phyloP scores from a whole-genome alignment of 2,797 vertebrate species.

The Odontamblyopus lacepedii region DNA sequence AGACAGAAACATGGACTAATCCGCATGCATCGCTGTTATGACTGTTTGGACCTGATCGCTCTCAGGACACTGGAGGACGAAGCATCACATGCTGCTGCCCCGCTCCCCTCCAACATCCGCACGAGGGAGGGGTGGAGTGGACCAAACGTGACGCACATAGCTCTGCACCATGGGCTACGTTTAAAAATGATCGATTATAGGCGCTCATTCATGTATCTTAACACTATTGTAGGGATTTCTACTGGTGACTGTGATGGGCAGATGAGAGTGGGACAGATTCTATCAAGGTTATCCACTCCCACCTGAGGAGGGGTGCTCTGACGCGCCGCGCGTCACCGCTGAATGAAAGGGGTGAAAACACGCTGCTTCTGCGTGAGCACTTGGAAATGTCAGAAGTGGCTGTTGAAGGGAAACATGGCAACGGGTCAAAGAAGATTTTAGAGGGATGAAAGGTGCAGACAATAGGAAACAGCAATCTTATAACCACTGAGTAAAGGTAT shows the following conservation, averaged over 20 bases:
- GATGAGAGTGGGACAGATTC: background rate
- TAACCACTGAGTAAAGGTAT: too few species aligned
- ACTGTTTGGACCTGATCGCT: slow-evolving; percentile 43
- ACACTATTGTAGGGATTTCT: background rate
- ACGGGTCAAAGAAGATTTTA: background rate
- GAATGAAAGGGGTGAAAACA: background rate
- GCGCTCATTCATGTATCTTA: background rate
- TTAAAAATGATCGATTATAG: slow-evolving; percentile 14
- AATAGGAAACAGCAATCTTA: background rate
- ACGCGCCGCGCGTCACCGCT: slow-evolving; percentile 50
- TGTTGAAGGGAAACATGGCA: background rate
- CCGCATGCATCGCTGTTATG: slow-evolving; percentile 23
- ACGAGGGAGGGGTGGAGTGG: slow-evolving; percentile 55
- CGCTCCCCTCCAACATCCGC: slow-evolving; percentile 43
- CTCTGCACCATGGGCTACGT: slow-evolving; percentile 15
- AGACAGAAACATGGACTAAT: slow-evolving; percentile 21
- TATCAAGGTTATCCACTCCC: slow-evolving; percentile 68
- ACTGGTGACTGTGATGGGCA: background rate
- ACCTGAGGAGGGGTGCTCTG: slow-evolving; percentile 50
- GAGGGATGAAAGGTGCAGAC: background rate
- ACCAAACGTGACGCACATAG: slow-evolving; percentile 65
- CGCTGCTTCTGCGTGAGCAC: background rate
- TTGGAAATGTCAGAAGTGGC: background rate
- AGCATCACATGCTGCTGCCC: slow-evolving; percentile 67
- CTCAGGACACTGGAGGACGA: slow-evolving; percentile 56